phyloP scores from a whole-genome alignment of 1,140 invertebrate species.

The Heliconius hewitsoni region DNA sequence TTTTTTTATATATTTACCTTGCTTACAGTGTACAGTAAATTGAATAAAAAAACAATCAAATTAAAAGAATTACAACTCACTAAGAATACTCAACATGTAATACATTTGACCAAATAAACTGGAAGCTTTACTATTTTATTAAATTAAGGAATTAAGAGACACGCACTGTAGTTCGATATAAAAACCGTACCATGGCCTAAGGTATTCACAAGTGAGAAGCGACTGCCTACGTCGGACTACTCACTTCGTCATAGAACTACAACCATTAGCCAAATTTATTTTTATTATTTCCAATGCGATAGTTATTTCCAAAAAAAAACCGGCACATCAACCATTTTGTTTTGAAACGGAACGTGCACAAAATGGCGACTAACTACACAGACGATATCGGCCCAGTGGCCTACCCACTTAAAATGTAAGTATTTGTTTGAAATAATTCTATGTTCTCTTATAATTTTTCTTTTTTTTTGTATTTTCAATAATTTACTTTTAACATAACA shows the following conservation, averaged over 20 bases:
- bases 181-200: slow-evolving; percentile 45
- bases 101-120: slow-evolving; percentile 70
- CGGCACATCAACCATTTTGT: slow-evolving; percentile 56
- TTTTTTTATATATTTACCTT: background rate
- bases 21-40: slow-evolving; percentile 14
- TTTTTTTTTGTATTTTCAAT: slow-evolving; percentile 9
- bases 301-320: slow-evolving; percentile 23
- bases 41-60: slow-evolving; percentile 40
- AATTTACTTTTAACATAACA: background rate
- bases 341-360: slow-evolving; percentile 45
- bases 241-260: slow-evolving; percentile 69
- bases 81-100: slow-evolving; percentile 62
- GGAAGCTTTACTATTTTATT: slow-evolving; percentile 78
- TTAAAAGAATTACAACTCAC: slow-evolving; percentile 47
- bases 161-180: slow-evolving; percentile 72
- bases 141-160: slow-evolving; percentile 78
- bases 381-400: slow-evolving; percentile 66
- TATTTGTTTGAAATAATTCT: slow-evolving; percentile 44
- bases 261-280: slow-evolving; percentile 30
- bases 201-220: slow-evolving; percentile 76
- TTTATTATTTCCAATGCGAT: slow-evolving; percentile 37
- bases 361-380: slow-evolving; percentile 69
- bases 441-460: slow-evolving; percentile 2
- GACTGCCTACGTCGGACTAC: slow-evolving; percentile 74
- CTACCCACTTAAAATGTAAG: slow-evolving; percentile 72